Base-by-base conservation (phyloP, 2,888 invertebrate genomes). In the Pantelozetes paolii region DNA sequence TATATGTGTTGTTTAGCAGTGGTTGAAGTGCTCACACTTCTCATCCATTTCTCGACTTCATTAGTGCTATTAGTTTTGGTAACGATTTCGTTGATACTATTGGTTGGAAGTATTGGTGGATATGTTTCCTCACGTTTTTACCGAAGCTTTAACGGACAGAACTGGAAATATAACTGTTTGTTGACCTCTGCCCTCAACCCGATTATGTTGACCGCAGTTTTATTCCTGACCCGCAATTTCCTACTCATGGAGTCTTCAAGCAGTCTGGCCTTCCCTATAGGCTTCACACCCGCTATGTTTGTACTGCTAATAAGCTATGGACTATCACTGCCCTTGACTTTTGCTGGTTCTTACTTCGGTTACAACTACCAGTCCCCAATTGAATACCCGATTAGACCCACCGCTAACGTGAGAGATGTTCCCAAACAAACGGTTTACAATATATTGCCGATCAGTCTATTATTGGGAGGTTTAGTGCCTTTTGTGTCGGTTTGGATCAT, bases 351-450 rank as follows among this genome's bases (percentile, higher is more conserved):
- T 8, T 57, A 57, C 20, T 30, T 57, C 26, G 72, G 54, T 1
- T 72, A 59, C 59, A 72, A 57, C 13, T 57, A 57, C n/a, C 67
- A 67, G 23, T 28, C 32, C 8, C 26, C 54, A 2, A 54, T 72
- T 23, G 72, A 72, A 23, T 72, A 57, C n/a, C 72, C 72, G 20
- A 15, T 72, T 18, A 57, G 72, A 2, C 72, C 72, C 18, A 72
- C 59, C 1, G 72, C 72, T 28, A 72, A 72, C 26, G 32, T 57
- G 8, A 42, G 72, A 36, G 57, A 72, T 13, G 32, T 72, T 20
- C 72, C 72, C 13, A 59, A 72, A 23, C 59, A 57, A 28, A 30
- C 20, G 2, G 15, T 59, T 59, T 72, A 59, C 18, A 57, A 54
- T 11, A 32, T 57, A 20, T 26, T 59, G 9, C 30, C 57, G 13